Evolutionary conservation across 2,113 vertebrate species (phyloP), one percentile per base, ranked within the genome.

Genomic region (Odocoileus virginianus): DNA sequence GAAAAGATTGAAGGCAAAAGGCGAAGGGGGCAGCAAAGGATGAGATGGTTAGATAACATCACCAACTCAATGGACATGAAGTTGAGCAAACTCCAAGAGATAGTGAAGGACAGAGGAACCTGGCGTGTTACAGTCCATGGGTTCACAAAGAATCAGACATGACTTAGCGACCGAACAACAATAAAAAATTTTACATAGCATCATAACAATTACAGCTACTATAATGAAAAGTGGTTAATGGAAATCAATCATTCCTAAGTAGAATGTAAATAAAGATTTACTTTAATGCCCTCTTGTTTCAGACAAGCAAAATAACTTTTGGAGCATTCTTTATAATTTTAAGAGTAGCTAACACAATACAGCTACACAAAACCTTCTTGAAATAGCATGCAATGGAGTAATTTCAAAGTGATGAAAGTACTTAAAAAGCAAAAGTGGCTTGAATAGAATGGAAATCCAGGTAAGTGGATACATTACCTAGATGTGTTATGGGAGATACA

Each of bases 211-310:
- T 95, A 97, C 19, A 71, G 40, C 54, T 81, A 79, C 25, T 86
- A 90, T 45, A 96, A 52, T 91, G 76, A 76, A 87, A 97, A 57
- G 61, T 83, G 87, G 21, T 52, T 96, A 12, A 86, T 7, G 61
- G 27, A 92, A 97, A 94, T 84, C 76, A 92, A 2, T 36, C 76
- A 82, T 97, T 91, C 47, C 96, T 85, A 92, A 88, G 36, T 43
- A 87, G 27, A 95, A 61, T 58, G 10, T 61, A 57, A 87, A 61
- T 94, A 91, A 94, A 84, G 27, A 96, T 96, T 84, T 87, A 88
- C 4, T 84, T 67, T 83, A 93, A 60, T 52, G 54, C 54, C 47
- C 10, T 94, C 82, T 88, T 95, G 21, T 85, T 89, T 50, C n/a
- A 67, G 30, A 95, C 25, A 84, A 81, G 64, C 30, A 88, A 76